phyloP scores from a whole-genome alignment of 2,113 vertebrate species.

The Prunella himalayana region DNA sequence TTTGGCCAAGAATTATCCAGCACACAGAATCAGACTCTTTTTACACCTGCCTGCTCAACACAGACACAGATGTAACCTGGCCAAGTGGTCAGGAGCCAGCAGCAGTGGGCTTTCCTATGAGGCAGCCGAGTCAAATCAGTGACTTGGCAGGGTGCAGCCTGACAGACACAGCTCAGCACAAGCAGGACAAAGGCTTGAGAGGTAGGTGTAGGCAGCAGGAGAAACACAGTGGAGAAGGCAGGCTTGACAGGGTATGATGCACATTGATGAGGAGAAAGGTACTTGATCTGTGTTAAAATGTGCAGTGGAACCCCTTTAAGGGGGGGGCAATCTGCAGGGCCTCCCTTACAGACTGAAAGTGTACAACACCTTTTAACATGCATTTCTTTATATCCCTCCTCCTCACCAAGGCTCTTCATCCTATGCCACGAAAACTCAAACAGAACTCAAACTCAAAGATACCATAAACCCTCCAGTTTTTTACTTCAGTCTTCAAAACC shows the following conservation, averaged over 20 bases:
- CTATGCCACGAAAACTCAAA: accelerated
- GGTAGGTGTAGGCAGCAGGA: not conserved
- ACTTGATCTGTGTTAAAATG: not conserved
- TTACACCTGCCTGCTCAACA: not conserved
- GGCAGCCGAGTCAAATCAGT: not conserved
- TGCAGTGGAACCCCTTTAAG: accelerated
- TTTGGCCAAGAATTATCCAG: slow-evolving; percentile 24
- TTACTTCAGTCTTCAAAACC: not conserved
- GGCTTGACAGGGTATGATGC: not conserved
- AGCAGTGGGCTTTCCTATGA: not conserved
- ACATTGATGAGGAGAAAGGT: not conserved
- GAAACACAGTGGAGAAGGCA: not conserved
- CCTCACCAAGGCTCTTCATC: not conserved
- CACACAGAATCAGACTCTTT: not conserved
- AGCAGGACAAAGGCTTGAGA: not conserved
- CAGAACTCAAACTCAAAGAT: not conserved
- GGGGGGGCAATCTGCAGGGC: not conserved
- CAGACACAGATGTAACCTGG: not conserved
- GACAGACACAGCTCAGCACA: not conserved
- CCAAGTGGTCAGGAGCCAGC: not conserved
- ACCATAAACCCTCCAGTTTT: not conserved
- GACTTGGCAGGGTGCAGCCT: not conserved
- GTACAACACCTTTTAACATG: not conserved
- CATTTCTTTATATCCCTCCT: not conserved
- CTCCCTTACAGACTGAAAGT: accelerated